These are phyloP conservation scores for Coryphaenoides rupestris DNA, from an alignment of 2,113 vertebrate species.

Conservation along the genomic window DNA sequence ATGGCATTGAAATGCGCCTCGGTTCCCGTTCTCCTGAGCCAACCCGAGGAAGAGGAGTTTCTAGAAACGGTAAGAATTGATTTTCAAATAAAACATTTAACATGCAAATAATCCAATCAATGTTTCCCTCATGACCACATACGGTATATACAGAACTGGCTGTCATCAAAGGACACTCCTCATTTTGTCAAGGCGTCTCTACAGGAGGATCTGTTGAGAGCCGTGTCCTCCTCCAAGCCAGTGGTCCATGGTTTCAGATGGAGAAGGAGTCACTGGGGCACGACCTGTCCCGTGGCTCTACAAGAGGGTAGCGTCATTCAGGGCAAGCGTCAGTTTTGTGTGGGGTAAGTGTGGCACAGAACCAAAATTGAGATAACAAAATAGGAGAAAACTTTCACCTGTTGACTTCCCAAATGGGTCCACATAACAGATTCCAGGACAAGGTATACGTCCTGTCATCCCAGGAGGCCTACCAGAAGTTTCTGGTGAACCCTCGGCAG, in stretches of 20 bases:
- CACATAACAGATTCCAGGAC: constrained; percentile 82
- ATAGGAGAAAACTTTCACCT: not conserved
- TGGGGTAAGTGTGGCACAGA: constrained; percentile 72
- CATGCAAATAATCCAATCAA: too few species aligned
- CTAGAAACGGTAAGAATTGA: constrained; percentile 74
- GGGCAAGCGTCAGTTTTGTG: constrained; percentile 77
- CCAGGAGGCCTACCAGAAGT: constrained; percentile 75
- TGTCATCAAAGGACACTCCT: not conserved
- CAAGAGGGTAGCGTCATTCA: constrained; percentile 76
- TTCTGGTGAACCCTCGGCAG: constrained; percentile 79
- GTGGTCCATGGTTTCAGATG: constrained; percentile 82
- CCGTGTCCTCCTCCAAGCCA: constrained; percentile 64
- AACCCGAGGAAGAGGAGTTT: constrained; percentile 72
- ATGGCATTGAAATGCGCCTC: constrained; percentile 77
- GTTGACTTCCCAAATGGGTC: not conserved
- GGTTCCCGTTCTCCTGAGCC: constrained; percentile 72
- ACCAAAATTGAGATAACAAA: too few species aligned
- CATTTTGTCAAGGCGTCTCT: constrained; percentile 7
- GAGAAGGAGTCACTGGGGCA: constrained; percentile 86
- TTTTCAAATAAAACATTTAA: too few species aligned
- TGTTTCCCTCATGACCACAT: too few species aligned
- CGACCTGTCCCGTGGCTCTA: constrained; percentile 83
- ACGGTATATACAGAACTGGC: too few species aligned
- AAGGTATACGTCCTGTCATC: constrained; percentile 88
- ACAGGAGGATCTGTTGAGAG: constrained; percentile 80